Percentiles rank a stretch among this genome's conserved stretches.
phyloP scores from a whole-genome alignment of 2,888 invertebrate genomes.

The Cotesia congregata region DNA sequence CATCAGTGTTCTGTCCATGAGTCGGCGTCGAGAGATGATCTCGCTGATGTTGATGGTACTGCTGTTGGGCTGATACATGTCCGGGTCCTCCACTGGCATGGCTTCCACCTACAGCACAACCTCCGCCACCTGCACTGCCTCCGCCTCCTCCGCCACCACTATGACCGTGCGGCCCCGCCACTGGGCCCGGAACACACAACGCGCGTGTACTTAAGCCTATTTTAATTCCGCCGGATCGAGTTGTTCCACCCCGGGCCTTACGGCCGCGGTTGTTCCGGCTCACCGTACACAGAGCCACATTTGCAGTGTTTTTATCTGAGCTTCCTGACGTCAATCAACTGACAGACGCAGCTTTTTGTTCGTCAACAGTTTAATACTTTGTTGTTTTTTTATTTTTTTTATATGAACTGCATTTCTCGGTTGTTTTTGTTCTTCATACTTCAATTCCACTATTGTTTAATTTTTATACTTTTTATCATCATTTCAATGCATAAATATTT shows the following conservation, averaged over 20 bases:
- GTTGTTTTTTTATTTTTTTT: background rate
- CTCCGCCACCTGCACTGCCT: constrained; percentile 40
- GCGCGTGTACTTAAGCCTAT: constrained; percentile 62
- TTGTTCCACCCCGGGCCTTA: constrained; percentile 59
- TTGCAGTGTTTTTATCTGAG: constrained; percentile 57
- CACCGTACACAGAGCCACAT: constrained; percentile 69
- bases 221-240: constrained; percentile 54
- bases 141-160: constrained; percentile 43
- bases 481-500: background rate
- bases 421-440: background rate
- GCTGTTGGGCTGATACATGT: constrained; percentile 8
- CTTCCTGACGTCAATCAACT: background rate
- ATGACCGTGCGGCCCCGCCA: constrained; percentile 48
- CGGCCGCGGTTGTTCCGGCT: constrained; percentile 65
- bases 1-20: constrained; percentile 44
- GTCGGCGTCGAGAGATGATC: constrained; percentile 30
- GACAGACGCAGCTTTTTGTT: background rate
- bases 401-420: background rate
- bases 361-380: background rate
- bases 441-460: background rate
- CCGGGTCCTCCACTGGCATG: constrained; percentile 26
- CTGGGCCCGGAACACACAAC: constrained; percentile 55
- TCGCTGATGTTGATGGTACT: constrained; percentile 22
- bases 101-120: constrained; percentile 43
- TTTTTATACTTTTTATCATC: background rate